phyloP scores from a whole-genome alignment of 2,888 invertebrate species.

The Lissonota sp. region DNA sequence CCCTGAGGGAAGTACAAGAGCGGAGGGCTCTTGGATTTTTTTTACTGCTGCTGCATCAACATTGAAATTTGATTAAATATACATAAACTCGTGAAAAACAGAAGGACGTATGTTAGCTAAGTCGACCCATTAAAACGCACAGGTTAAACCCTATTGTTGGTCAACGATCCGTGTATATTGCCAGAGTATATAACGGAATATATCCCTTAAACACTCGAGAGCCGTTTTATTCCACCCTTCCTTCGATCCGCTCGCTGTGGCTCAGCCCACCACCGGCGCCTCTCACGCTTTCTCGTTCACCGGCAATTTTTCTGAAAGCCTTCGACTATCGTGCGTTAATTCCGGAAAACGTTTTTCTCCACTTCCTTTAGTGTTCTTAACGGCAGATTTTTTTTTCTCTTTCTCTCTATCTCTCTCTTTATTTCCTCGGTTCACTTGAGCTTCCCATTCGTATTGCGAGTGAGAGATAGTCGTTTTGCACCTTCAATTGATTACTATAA shows the following conservation, averaged over 20 bases:
- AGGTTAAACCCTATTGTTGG: too few species aligned
- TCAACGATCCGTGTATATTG: too few species aligned
- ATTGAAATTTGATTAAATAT: too few species aligned
- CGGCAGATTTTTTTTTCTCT: slow-evolving; percentile 21
- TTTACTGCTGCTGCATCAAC: too few species aligned
- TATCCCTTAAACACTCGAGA: slow-evolving; percentile 35
- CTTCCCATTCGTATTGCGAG: background rate
- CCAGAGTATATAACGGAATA: background rate
- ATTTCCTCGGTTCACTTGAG: background rate
- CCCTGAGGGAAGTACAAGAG: too few species aligned
- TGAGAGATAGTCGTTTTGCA: too few species aligned
- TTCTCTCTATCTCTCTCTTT: slow-evolving; percentile 15
- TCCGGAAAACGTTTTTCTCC: slow-evolving; percentile 68
- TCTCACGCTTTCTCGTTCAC: slow-evolving; percentile 58
- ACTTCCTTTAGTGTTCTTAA: slow-evolving; percentile 7
- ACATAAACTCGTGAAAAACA: too few species aligned
- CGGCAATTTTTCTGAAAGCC: slow-evolving; percentile 68
- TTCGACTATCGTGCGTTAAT: slow-evolving; percentile 70
- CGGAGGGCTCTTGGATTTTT: too few species aligned
- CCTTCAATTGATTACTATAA: too few species aligned
- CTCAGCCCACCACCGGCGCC: slow-evolving; percentile 13
- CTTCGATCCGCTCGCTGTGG: slow-evolving; percentile 33
- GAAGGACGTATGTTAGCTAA: too few species aligned
- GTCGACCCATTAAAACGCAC: too few species aligned
- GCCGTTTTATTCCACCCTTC: slow-evolving; percentile 33